A percentile compares a stretch with the other conserved stretches of the same genome.
These are phyloP conservation scores for Cnemophilus loriae DNA, from an alignment of 2,113 vertebrate species.

Conservation along the genomic window DNA sequence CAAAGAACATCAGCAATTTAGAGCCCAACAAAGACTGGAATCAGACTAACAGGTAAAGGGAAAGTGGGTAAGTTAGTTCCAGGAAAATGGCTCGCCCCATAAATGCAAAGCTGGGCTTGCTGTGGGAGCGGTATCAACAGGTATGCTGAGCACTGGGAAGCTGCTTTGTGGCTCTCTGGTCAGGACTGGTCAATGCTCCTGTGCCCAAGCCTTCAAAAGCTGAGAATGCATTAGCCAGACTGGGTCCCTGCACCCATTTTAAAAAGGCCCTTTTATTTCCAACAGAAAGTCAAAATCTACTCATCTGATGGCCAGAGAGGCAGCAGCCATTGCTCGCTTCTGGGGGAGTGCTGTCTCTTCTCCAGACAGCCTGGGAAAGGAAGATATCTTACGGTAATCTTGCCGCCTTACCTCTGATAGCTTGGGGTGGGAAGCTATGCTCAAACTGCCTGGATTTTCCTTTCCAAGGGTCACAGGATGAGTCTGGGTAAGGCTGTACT, in stretches of 20 bases:
- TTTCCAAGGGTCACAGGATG: not conserved
- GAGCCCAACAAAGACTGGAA: constrained; percentile 74
- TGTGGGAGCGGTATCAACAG: not conserved
- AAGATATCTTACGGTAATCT: constrained; percentile 54
- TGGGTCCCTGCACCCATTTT: not conserved
- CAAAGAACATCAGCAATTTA: constrained; percentile 60
- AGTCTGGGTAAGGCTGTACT: not conserved
- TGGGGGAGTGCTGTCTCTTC: constrained; percentile 30
- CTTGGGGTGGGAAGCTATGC: not conserved
- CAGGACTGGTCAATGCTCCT: not conserved
- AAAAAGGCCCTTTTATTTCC: not conserved
- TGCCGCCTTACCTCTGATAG: not conserved
- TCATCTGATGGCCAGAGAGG: constrained; percentile 62
- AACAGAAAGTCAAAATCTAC: constrained; percentile 48
- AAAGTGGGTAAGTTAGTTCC: not conserved
- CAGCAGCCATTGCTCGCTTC: constrained; percentile 59
- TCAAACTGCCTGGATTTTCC: not conserved
- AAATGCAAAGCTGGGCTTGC: not conserved
- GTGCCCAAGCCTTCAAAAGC: not conserved
- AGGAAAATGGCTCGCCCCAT: not conserved
- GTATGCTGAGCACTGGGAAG: not conserved
- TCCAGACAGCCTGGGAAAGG: constrained; percentile 41
- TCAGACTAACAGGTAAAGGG: constrained; percentile 64
- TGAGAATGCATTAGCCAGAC: not conserved
- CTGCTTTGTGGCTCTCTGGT: not conserved